A percentile compares a stretch with the other conserved stretches of the same genome.
Evolutionary conservation across 2,888 invertebrate genomes (phyloP).

Genomic region (Calameuta pallipes): DNA sequence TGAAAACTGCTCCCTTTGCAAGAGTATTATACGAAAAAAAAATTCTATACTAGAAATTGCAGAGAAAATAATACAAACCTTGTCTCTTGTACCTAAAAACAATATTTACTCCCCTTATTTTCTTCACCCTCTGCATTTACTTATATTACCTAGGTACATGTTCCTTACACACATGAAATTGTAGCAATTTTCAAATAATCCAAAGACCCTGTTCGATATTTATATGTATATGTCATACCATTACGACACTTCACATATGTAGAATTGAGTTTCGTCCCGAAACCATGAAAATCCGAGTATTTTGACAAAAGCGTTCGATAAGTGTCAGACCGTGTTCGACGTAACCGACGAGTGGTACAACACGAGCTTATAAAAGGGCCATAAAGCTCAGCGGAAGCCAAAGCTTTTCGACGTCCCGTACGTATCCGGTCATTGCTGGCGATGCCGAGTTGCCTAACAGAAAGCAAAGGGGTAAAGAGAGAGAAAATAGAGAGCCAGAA

Average conservation of each 20-base stretch:
- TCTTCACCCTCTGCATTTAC: neutral
- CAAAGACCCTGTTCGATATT: neutral
- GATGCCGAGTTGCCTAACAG: neutral
- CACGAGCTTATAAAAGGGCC: neutral
- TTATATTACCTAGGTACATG: neutral
- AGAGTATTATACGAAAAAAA: too few relatives aligned
- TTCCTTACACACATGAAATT: neutral
- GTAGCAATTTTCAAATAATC: neutral
- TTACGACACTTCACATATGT: neutral
- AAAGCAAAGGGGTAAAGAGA: slow-evolving; percentile 8
- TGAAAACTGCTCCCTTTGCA: too few relatives aligned
- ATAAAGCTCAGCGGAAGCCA: neutral
- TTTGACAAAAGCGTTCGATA: neutral
- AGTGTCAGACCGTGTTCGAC: neutral
- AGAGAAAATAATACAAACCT: too few relatives aligned
- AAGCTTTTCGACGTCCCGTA: neutral
- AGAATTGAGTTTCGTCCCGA: neutral
- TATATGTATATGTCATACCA: neutral
- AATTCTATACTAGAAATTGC: too few relatives aligned
- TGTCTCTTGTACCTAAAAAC: too few relatives aligned
- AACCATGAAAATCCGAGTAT: neutral
- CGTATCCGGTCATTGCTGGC: neutral
- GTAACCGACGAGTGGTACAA: neutral
- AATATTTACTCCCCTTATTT: too few relatives aligned
- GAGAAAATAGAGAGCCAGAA: neutral